phyloP scores from a whole-genome alignment of 2,888 invertebrate genomes.

The Crocallis elinguaria region DNA sequence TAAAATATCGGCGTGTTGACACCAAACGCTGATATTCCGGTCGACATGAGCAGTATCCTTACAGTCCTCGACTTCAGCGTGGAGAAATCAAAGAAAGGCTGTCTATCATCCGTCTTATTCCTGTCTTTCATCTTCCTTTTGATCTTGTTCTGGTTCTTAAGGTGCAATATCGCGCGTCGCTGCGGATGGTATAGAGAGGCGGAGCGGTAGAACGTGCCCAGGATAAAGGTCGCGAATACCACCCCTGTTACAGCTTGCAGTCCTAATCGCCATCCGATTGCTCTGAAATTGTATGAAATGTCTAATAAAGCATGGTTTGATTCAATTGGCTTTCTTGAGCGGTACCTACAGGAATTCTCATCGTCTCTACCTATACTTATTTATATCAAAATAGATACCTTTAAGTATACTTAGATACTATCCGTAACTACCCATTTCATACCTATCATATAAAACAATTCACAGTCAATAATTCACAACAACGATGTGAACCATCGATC shows the following conservation, averaged over 20 bases:
- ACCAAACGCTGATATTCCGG: slow-evolving; percentile 92
- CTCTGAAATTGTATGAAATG: slow-evolving; percentile 74
- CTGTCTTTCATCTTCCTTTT: slow-evolving; percentile 93
- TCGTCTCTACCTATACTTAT: too few species aligned
- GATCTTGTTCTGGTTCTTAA: slow-evolving; percentile 91
- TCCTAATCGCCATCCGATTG: slow-evolving; percentile 92
- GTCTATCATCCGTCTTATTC: slow-evolving; percentile 90
- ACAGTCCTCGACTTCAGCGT: slow-evolving; percentile 94
- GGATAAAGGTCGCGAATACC: slow-evolving; percentile 92
- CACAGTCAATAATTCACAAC: too few species aligned
- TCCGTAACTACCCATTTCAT: neutral
- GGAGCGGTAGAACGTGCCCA: slow-evolving; percentile 94
- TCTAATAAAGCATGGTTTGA: neutral
- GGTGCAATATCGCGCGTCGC: slow-evolving; percentile 92
- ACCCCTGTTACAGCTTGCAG: slow-evolving; percentile 94
- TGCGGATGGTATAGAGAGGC: slow-evolving; percentile 95
- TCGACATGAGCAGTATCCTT: slow-evolving; percentile 91
- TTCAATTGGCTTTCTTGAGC: neutral
- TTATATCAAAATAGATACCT: too few species aligned
- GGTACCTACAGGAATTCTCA: too few species aligned
- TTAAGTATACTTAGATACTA: too few species aligned
- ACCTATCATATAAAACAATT: neutral
- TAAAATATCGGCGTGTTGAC: slow-evolving; percentile 94
- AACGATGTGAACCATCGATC: too few species aligned
- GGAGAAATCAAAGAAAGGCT: slow-evolving; percentile 94